Conservation (phyloP, 2,113 vertebrate species). For the Numenius arquata region DNA sequence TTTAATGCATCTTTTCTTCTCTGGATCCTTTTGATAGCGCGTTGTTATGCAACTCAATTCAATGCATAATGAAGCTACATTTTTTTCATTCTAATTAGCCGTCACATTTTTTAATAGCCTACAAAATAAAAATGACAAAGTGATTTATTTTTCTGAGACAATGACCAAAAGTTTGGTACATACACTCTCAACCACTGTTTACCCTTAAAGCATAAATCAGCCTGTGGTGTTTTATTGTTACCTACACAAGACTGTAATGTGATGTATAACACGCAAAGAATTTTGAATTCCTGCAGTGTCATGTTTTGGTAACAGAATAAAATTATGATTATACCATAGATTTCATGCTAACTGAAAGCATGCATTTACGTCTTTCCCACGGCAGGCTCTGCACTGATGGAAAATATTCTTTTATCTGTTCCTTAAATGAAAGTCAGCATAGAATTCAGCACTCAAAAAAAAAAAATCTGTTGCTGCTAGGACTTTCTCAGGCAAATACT, state of each 20-base stretch:
- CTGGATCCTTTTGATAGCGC: neutral
- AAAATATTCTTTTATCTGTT: neutral
- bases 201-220: neutral
- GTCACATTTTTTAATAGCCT: conserved; percentile 10
- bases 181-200: neutral
- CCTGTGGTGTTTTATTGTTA: neutral
- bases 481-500: neutral
- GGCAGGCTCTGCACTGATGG: neutral
- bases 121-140: neutral
- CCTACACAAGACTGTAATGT: neutral
- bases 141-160: neutral
- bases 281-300: neutral
- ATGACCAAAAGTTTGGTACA: neutral
- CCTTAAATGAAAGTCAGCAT: neutral
- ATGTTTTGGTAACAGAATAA: neutral
- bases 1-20: neutral
- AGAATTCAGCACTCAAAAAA: neutral
- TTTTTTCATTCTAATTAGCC: conserved; percentile 42
- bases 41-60: neutral
- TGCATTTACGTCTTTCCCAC: neutral
- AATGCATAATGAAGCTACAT: neutral
- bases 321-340: neutral
- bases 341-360: neutral
- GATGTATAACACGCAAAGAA: neutral
- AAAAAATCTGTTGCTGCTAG: neutral